These are phyloP conservation scores for Scleropages formosus DNA, from an alignment of 2,797 vertebrate genomes.

Conservation along the genomic window DNA sequence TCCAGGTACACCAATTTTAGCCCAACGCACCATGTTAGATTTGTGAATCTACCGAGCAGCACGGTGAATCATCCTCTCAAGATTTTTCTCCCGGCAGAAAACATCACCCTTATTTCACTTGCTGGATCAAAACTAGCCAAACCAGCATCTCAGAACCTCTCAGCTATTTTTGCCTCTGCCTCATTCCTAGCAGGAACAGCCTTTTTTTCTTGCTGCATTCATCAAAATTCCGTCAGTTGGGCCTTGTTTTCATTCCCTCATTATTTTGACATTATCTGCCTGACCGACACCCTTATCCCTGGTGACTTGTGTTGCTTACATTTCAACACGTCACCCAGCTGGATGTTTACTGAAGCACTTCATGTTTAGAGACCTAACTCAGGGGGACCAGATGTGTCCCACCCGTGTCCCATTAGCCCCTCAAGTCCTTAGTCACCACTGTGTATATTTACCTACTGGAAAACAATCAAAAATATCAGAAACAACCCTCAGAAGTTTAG, in stretches of 20 bases:
- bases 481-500: background rate
- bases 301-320: background rate
- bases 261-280: background rate
- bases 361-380: background rate
- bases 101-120: background rate
- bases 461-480: background rate
- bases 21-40: background rate
- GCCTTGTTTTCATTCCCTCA: background rate
- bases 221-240: background rate
- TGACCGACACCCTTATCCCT: background rate
- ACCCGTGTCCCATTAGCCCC: too few relatives aligned
- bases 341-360: background rate
- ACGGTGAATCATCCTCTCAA: background rate
- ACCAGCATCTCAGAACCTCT: background rate
- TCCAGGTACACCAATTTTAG: too few relatives aligned
- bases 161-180: too few relatives aligned
- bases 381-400: background rate
- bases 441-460: background rate
- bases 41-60: background rate
- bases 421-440: too few relatives aligned
- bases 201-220: background rate
- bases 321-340: background rate
- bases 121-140: background rate
- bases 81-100: background rate
- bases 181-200: conserved; percentile 3